These are phyloP conservation scores for Drosophila testacea DNA, from an alignment of 2,888 invertebrate genomes.

Conservation along the genomic window DNA sequence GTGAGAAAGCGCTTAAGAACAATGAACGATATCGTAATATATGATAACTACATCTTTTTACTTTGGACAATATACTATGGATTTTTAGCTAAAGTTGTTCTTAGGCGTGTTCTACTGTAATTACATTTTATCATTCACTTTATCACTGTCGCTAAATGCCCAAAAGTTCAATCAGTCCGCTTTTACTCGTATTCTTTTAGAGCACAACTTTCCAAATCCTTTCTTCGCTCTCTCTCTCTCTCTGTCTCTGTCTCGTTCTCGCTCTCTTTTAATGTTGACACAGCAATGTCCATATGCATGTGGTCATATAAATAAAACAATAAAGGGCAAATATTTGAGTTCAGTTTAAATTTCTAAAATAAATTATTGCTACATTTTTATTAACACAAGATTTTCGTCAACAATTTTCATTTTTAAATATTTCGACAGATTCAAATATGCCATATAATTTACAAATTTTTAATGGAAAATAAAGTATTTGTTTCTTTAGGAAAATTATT, in stretches of 20 bases:
- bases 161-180: slow-evolving; percentile 1
- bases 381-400: too few relatives aligned
- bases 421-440: too few relatives aligned
- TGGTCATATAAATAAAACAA: neutral
- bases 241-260: neutral
- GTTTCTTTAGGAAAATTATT: neutral
- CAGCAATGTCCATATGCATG: neutral
- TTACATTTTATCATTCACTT: slow-evolving; percentile 31
- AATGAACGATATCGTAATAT: neutral
- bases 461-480: too few relatives aligned
- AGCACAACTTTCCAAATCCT: slow-evolving; percentile 1
- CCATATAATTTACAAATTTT: too few relatives aligned
- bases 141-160: slow-evolving; percentile 33
- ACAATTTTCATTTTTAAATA: too few relatives aligned
- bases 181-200: slow-evolving; percentile 3
- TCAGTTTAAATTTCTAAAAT: too few relatives aligned
- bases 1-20: slow-evolving; percentile 8
- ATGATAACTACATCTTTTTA: neutral
- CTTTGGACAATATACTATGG: neutral
- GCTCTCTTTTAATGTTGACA: neutral
- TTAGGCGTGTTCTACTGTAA: slow-evolving; percentile 41
- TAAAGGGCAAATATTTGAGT: too few relatives aligned
- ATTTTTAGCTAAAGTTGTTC: slow-evolving; percentile 8
- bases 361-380: too few relatives aligned
- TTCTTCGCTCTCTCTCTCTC: neutral